phyloP scores from a whole-genome alignment of 2,113 vertebrate species.

The Pollachius pollachius region DNA sequence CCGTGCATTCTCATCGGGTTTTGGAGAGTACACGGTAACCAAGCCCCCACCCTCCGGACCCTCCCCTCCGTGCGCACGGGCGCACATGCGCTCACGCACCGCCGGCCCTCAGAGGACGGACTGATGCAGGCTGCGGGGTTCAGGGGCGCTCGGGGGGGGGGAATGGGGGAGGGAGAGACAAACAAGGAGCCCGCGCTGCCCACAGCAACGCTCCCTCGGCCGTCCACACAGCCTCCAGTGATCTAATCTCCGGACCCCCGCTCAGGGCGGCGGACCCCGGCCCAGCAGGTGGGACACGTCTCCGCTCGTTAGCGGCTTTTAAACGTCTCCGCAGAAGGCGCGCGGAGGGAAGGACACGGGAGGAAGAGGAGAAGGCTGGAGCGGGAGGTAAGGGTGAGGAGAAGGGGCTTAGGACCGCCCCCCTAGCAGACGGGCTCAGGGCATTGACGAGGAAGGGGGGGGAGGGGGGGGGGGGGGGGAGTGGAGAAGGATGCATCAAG shows the following conservation, averaged over 20 bases:
- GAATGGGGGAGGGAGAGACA: no score
- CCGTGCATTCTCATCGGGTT: constrained; percentile 33
- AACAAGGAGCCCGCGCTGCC: constrained; percentile 41
- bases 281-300: constrained; percentile 46
- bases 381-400: constrained; percentile 14
- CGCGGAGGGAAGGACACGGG: constrained; percentile 19
- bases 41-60: constrained; percentile 10
- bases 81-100: constrained; percentile 10
- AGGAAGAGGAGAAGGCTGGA: constrained; percentile 40
- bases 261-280: constrained; percentile 21
- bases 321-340: constrained; percentile 44
- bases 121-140: constrained; percentile 59
- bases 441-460: not conserved
- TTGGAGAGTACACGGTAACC: constrained; percentile 18
- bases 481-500: constrained; percentile 15
- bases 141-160: constrained; percentile 8
- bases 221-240: constrained; percentile 5
- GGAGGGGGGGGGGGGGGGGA: not conserved
- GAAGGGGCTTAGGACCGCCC: no score
- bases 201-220: constrained; percentile 2
- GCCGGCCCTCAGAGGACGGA: constrained; percentile 60
- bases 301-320: constrained; percentile 50
- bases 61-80: not conserved
- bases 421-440: not conserved
- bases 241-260: not conserved